Percentiles rank a stretch among this genome's conserved stretches.
phyloP scores from a whole-genome alignment of 1,140 invertebrate genomes.

The Mamestra configurata region DNA sequence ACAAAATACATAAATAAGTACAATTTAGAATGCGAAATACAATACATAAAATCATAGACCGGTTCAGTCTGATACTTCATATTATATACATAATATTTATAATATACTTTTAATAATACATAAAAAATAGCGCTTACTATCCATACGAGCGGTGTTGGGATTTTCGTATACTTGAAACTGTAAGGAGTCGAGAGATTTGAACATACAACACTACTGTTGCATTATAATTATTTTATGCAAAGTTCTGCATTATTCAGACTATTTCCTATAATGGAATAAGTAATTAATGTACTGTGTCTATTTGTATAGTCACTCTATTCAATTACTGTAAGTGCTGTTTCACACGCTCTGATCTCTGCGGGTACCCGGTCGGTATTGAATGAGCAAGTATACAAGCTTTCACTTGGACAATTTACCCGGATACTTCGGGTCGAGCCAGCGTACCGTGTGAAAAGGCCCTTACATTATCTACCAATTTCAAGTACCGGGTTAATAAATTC shows the following conservation, averaged over 20 bases:
- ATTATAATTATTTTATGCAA: not conserved
- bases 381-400: too few relatives aligned
- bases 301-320: too few relatives aligned
- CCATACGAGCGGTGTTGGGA: slow-evolving; percentile 1
- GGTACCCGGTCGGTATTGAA: too few relatives aligned
- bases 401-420: too few relatives aligned
- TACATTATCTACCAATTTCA: slow-evolving; percentile 4
- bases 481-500: slow-evolving; percentile 26
- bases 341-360: too few relatives aligned
- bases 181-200: not conserved
- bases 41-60: slow-evolving; percentile 58
- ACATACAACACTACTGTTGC: too few relatives aligned
- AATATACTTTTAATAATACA: slow-evolving; percentile 50
- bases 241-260: not conserved
- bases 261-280: too few relatives aligned
- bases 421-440: not conserved
- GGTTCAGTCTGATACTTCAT: slow-evolving; percentile 59
- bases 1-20: slow-evolving; percentile 42
- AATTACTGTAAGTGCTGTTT: too few relatives aligned
- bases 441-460: not conserved
- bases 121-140: slow-evolving; percentile 49
- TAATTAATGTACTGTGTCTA: too few relatives aligned
- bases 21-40: slow-evolving; percentile 40
- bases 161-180: slow-evolving; percentile 54
- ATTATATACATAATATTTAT: slow-evolving; percentile 50